Evolutionary conservation across 2,888 invertebrate species (phyloP), one percentile per base, ranked within the genome.

Genomic region (Temnothorax unifasciatus): DNA sequence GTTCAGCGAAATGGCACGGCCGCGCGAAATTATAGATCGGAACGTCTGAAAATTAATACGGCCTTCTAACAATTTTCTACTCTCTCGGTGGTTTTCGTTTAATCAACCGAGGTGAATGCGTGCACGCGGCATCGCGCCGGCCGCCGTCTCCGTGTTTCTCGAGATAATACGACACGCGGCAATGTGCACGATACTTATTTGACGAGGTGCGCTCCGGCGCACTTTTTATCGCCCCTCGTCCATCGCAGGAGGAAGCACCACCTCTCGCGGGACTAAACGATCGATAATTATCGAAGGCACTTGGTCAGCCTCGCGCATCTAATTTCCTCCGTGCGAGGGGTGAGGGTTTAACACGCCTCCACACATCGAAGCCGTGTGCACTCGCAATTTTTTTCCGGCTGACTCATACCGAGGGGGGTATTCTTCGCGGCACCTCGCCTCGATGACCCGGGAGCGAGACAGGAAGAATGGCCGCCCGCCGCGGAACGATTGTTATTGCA

Each of bases 281-380:
- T 88, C 88, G 77, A 74, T 85, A 85, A 88, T 88, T 88, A 88
- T 83, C 85, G 77, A 71, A 47, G 66, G 77, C 88, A 84, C 88
- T 87, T 85, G 69, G 87, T 87, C 83, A 81, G 66, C 73, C 77
- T 79, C 71, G 61, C 69, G 52, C 73, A 50, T 87, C 82, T 85
- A 84, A 83, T 85, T 86, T 69, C 61, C 25, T 13, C 6, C 79
- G 68, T 54, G 76, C 52, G 8, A 47, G 52, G 79, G 34, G 79
- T 38, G 79, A 69, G 71, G 59, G 59, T 21, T 47, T 29, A 29
- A 29, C 29, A 47, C 59, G 44, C 41, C 47, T 18, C 25, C 44
- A 41, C 9, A 63, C 44, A 47, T 76, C 76, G 82, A 34, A 50
- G 66, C 38, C 50, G 54, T 2, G 29, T 29, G 29, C n/a, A n/a